phyloP scores from a whole-genome alignment of 2,888 invertebrate species.

The Willowsia nigromaculata region DNA sequence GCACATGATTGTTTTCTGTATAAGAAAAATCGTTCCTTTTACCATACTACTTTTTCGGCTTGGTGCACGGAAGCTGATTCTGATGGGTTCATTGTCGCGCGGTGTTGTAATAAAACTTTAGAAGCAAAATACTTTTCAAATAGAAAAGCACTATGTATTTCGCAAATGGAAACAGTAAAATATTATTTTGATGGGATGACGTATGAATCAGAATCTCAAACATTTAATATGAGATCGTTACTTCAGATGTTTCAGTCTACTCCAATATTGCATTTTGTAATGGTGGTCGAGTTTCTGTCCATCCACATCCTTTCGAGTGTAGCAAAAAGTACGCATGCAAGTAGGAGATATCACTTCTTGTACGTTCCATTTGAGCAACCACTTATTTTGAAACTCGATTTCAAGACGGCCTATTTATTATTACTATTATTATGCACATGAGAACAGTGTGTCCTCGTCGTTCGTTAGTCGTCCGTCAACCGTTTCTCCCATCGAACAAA shows the following conservation, averaged over 20 bases:
- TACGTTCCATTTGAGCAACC: constrained; percentile 9
- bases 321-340: background rate
- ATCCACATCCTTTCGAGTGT: too few relatives aligned
- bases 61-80: background rate
- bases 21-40: background rate
- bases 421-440: constrained; percentile 1
- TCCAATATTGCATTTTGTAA: too few relatives aligned
- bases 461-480: constrained; percentile 23
- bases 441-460: background rate
- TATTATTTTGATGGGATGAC: too few relatives aligned
- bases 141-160: background rate
- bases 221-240: too few relatives aligned
- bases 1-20: background rate
- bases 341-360: background rate
- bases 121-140: background rate
- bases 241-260: too few relatives aligned
- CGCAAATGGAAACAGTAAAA: background rate
- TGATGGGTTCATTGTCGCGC: constrained; percentile 32
- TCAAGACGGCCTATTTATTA: constrained; percentile 15
- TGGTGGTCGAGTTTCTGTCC: too few relatives aligned
- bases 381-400: background rate
- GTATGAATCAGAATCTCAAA: too few relatives aligned
- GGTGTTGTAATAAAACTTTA: background rate
- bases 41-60: background rate
- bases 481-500: constrained; percentile 22